Base-by-base conservation (phyloP, 2,888 invertebrate genomes). In the Miltochrista miniata region DNA sequence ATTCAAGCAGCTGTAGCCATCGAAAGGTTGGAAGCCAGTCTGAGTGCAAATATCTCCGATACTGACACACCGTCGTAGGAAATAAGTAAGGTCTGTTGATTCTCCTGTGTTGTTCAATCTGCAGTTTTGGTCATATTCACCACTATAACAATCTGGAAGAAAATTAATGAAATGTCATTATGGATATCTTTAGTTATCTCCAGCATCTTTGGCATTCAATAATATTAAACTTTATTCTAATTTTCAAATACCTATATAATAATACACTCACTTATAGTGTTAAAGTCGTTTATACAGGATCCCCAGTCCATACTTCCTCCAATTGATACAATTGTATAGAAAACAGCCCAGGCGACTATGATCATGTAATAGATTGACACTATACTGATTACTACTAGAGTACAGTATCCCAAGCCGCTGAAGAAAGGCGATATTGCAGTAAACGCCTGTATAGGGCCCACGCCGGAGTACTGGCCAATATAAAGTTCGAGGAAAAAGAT, bases 341-440 rank as follows among this genome's bases (percentile, higher is more conserved):
- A 96, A 14, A 95, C 80, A 0, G 95, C 94, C 95, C 96, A 96
- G 0, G 95, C 93, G 39, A 96, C 95, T 56, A 96, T 95, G 34
- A 96, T 93, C 94, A 96, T 96, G 84, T 96, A 96, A 78, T 96
- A 96, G 61, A 96, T 93, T 13, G 94, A 94, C 45, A 96, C 94
- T 37, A 95, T 85, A n/a, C 92, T 92, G 35, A 96, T 95, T 18
- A 96, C 94, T 34, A 95, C 92, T 56, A 96, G 84, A 0, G 95
- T 95, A 61, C 94, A 94, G 70, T 94, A 93, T 0, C 95, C 95
- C 1, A 95, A 81, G 0, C 94, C 94, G 66, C 84, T 86, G 72
- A 93, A 93, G 68, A 89, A 93, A 0, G 95, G 95, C 0, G 94
- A 93, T 68, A 95, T 93, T 2, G 93, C 82, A 35, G 83, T 79